These are phyloP conservation scores for Trichosurus vulpecula DNA, from an alignment of 2,797 vertebrate genomes.

Conservation along the genomic window DNA sequence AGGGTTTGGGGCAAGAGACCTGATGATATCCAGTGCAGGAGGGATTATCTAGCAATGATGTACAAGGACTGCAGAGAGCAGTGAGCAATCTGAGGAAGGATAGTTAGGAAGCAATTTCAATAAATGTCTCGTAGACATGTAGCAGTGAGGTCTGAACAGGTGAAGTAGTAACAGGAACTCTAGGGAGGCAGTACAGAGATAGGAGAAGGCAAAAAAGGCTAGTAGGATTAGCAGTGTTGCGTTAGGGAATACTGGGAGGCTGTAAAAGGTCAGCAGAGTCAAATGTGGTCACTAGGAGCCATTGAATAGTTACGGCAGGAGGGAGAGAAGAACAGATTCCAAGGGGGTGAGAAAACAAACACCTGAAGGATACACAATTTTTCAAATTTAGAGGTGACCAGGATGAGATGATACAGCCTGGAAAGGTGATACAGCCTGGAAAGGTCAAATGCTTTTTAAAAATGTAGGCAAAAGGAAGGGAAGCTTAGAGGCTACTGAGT, in stretches of 20 bases:
- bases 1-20: neutral
- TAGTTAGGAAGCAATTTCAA: neutral
- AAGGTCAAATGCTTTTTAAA: neutral
- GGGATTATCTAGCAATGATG: neutral
- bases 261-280: neutral
- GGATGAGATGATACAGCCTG: neutral
- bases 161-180: neutral
- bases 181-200: neutral
- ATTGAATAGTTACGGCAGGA: neutral
- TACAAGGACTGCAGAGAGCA: neutral
- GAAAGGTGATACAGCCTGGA: neutral
- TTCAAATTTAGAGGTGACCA: neutral
- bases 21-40: neutral
- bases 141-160: neutral
- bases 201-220: neutral
- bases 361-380: neutral
- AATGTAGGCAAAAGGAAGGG: neutral
- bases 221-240: neutral
- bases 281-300: neutral
- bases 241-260: neutral
- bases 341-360: neutral
- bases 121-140: neutral
- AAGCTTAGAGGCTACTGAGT: neutral
- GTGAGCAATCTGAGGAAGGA: neutral
- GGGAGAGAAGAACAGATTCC: neutral